phyloP scores from a whole-genome alignment of 2,113 vertebrate genomes.

The Melanotaenia duboulayi region DNA sequence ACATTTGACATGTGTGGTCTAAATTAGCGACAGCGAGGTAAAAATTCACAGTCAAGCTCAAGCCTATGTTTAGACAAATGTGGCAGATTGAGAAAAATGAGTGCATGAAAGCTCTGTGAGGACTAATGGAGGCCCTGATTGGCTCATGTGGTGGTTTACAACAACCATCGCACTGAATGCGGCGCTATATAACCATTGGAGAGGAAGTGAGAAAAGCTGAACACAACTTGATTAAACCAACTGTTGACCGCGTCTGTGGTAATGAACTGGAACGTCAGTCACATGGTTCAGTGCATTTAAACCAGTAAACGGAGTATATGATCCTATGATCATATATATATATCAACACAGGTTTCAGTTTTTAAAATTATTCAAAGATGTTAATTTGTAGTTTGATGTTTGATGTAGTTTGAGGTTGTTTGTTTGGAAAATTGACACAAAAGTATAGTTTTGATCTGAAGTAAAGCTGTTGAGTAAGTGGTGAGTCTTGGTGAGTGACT shows the following conservation, averaged over 20 bases:
- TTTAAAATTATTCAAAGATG: background rate
- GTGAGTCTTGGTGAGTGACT: constrained; percentile 19
- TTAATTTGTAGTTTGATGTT: background rate
- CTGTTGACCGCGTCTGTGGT: constrained; percentile 73
- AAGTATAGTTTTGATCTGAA: too few relatives aligned
- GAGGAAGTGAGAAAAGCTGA: constrained; percentile 78
- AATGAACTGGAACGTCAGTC: constrained; percentile 78
- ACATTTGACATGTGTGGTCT: constrained; percentile 55
- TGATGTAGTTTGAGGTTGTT: background rate
- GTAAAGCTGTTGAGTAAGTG: background rate
- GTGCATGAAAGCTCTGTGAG: constrained; percentile 43
- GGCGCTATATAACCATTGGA: constrained; percentile 79
- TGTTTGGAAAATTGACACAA: background rate
- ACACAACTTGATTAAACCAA: constrained; percentile 80
- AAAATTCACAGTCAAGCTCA: constrained; percentile 71
- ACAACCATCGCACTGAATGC: constrained; percentile 62
- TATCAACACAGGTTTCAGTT: background rate
- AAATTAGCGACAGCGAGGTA: constrained; percentile 43
- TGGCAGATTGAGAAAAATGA: constrained; percentile 65
- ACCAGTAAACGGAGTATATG: constrained; percentile 10
- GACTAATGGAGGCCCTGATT: constrained; percentile 70
- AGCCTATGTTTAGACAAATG: constrained; percentile 75
- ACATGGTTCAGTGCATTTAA: constrained; percentile 22
- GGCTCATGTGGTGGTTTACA: constrained; percentile 68
- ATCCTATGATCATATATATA: constrained; percentile 4